phyloP scores from a whole-genome alignment of 2,113 vertebrate genomes.

The Pleuronectes platessa region DNA sequence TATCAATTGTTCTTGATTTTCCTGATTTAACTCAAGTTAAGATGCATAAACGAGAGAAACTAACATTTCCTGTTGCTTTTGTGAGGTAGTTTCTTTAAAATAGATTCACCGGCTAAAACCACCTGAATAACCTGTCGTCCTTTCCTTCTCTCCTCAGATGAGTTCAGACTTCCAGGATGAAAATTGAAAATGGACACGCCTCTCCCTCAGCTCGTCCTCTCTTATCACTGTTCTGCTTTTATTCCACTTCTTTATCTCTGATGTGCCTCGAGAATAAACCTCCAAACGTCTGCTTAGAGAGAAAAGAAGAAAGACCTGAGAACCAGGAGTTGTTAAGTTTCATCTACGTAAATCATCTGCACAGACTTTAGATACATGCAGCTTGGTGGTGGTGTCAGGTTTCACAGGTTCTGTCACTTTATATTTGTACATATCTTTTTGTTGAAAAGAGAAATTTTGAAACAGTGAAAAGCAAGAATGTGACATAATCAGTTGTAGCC shows the following conservation, averaged over 20 bases:
- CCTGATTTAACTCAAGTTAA: no score
- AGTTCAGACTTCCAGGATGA: constrained; percentile 33
- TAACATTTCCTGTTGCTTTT: no score
- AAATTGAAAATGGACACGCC: constrained; percentile 6
- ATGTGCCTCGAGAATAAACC: neutral
- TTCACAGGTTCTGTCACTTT: neutral
- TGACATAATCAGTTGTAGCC: neutral
- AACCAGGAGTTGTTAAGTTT: no score
- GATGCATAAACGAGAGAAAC: no score
- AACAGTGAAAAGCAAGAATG: neutral
- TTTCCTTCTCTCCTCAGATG: constrained; percentile 33
- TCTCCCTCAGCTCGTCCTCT: neutral
- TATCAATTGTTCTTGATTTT: no score
- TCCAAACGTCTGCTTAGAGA: neutral
- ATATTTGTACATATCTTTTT: neutral
- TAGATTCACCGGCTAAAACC: neutral
- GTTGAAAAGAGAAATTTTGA: neutral
- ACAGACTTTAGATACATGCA: neutral
- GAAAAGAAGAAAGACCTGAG: neutral
- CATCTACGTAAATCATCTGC: neutral
- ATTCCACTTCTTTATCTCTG: neutral
- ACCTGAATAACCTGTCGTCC: no score
- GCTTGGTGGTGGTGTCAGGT: neutral
- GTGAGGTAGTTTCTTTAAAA: neutral
- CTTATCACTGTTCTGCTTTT: neutral